These are phyloP conservation scores for Rafetus swinhoei DNA, from an alignment of 2,113 vertebrate genomes.

Conservation along the genomic window DNA sequence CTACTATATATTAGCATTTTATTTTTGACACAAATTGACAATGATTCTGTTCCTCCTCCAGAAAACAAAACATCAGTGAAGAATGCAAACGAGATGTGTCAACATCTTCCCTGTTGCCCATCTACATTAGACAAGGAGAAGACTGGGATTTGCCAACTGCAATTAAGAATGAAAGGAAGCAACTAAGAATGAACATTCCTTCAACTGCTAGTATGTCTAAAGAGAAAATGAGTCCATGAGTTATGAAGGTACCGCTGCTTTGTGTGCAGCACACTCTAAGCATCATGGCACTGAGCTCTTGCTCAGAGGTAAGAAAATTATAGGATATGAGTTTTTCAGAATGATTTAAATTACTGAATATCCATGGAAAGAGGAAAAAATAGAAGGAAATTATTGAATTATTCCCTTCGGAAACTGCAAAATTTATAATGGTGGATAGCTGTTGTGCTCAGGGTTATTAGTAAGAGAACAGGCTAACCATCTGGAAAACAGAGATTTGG, in stretches of 20 bases:
- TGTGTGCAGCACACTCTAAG: not conserved
- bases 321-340: not conserved
- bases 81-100: constrained; percentile 3
- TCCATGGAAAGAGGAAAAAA: not conserved
- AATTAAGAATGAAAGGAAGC: not conserved
- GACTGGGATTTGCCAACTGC: constrained; percentile 32
- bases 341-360: not conserved
- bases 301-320: not conserved
- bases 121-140: constrained; percentile 33
- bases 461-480: not conserved
- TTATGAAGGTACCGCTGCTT: not conserved
- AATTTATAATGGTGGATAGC: not conserved
- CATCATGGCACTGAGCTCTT: constrained; percentile 9
- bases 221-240: not conserved
- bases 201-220: not conserved
- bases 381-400: not conserved
- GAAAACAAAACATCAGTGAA: constrained; percentile 60
- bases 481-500: not conserved
- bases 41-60: constrained; percentile 30
- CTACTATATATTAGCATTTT: constrained; percentile 14
- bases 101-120: not conserved
- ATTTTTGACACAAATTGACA: not conserved
- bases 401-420: not conserved
- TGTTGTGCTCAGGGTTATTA: not conserved
- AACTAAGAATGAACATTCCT: not conserved